These are phyloP conservation scores for Calameuta pallipes DNA, from an alignment of 2,888 invertebrate species.

Conservation along the genomic window DNA sequence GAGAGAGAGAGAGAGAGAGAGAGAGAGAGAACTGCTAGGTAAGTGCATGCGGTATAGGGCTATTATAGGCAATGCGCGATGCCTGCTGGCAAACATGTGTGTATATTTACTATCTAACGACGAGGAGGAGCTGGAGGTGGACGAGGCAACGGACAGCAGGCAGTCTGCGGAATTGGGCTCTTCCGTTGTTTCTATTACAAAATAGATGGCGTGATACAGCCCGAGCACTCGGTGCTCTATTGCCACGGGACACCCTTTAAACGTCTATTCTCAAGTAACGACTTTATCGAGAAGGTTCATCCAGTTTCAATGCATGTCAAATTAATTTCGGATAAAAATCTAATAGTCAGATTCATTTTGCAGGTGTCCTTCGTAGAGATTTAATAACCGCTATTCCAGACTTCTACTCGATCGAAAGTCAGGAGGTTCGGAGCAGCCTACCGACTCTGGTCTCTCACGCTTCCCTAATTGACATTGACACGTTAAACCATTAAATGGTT, in stretches of 20 bases:
- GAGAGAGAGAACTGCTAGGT: constrained; percentile 5
- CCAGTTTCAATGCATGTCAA: too few relatives aligned
- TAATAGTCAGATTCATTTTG: too few relatives aligned
- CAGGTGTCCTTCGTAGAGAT: too few relatives aligned
- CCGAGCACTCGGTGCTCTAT: constrained; percentile 32
- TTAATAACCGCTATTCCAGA: too few relatives aligned
- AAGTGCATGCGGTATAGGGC: constrained; percentile 3
- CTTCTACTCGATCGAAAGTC: too few relatives aligned
- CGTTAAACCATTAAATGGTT: too few relatives aligned
- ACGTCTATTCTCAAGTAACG: background rate
- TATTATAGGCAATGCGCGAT: background rate
- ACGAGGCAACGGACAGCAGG: constrained; percentile 25
- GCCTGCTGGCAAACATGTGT: constrained; percentile 32
- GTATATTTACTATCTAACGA: constrained; percentile 46
- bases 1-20: constrained; percentile 7
- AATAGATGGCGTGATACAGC: constrained; percentile 61
- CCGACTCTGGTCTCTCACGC: too few relatives aligned
- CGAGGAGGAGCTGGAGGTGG: constrained; percentile 42
- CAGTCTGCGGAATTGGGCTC: constrained; percentile 61
- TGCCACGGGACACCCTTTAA: background rate
- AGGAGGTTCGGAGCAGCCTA: too few relatives aligned
- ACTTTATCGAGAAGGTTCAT: too few relatives aligned
- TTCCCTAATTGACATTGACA: too few relatives aligned
- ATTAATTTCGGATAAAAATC: too few relatives aligned
- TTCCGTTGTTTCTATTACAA: constrained; percentile 67